Conservation (phyloP, 2,113 vertebrate genomes). For the Anhinga anhinga region DNA sequence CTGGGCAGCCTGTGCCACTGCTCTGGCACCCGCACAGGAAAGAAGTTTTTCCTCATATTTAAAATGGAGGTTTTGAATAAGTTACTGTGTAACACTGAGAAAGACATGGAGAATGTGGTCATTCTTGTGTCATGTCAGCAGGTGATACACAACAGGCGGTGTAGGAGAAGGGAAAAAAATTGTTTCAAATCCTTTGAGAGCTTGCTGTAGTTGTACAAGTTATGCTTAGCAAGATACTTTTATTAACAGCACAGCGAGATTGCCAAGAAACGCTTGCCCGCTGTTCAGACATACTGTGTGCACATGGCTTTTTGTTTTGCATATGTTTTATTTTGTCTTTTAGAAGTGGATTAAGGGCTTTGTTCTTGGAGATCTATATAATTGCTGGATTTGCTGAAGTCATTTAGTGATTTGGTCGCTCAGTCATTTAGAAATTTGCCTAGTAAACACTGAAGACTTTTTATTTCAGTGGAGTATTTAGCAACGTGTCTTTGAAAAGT, state of each 20-base stretch:
- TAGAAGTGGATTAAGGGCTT: neutral
- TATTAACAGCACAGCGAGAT: neutral
- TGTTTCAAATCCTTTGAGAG: conserved; percentile 30
- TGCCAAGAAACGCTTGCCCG: neutral
- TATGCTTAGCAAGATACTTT: neutral
- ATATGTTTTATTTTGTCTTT: neutral
- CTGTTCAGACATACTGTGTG: neutral
- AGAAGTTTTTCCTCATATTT: too few species aligned
- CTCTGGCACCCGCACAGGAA: too few species aligned
- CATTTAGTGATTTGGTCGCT: neutral
- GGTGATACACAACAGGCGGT: neutral
- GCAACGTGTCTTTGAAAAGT: neutral
- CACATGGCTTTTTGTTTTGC: neutral
- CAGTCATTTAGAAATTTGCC: neutral
- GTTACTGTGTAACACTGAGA: neutral
- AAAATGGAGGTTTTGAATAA: neutral
- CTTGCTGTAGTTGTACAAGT: neutral
- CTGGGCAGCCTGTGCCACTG: too few species aligned
- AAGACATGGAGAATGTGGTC: neutral
- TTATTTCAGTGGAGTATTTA: neutral
- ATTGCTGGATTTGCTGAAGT: neutral
- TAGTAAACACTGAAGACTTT: neutral
- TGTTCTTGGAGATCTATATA: neutral
- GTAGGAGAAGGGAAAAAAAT: neutral
- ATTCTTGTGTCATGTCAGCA: neutral